phyloP scores from a whole-genome alignment of 2,797 vertebrate genomes.

The Astyanax mexicanus region DNA sequence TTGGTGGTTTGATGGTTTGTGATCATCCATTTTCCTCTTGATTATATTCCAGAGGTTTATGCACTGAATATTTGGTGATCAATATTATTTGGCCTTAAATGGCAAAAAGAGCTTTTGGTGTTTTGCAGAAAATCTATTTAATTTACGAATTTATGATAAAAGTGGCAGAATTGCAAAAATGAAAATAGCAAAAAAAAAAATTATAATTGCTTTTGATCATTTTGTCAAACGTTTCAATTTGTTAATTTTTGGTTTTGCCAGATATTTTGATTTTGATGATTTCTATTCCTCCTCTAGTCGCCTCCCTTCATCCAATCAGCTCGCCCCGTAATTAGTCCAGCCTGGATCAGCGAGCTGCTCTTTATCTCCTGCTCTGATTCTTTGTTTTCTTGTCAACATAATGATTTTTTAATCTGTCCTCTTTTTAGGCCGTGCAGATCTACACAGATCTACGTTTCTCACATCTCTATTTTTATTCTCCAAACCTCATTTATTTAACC shows the following conservation, averaged over 20 bases:
- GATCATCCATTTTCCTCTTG: too few relatives aligned
- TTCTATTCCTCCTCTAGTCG: conserved; percentile 1
- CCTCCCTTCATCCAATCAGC: not conserved
- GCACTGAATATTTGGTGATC: too few relatives aligned
- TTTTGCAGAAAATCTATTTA: too few relatives aligned
- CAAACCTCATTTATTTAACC: conserved; percentile 15
- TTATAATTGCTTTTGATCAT: conserved; percentile 47
- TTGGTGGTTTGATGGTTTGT: too few relatives aligned
- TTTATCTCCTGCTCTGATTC: not conserved
- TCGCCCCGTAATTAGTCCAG: conserved; percentile 5
- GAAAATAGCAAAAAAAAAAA: too few relatives aligned
- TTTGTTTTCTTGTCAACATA: conserved; percentile 25
- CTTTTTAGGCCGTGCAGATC: conserved; percentile 14
- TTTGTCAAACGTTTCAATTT: conserved; percentile 49
- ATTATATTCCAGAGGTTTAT: too few relatives aligned
- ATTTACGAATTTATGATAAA: too few relatives aligned
- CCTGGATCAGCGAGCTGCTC: not conserved
- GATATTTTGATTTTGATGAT: too few relatives aligned
- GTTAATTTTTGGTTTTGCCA: conserved; percentile 38
- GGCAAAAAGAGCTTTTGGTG: too few relatives aligned
- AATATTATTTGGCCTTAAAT: too few relatives aligned
- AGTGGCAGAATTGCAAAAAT: too few relatives aligned
- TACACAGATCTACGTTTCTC: not conserved
- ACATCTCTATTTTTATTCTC: conserved; percentile 18
- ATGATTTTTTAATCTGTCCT: conserved; percentile 34